phyloP scores from a whole-genome alignment of 1,140 invertebrate species.

The Camponotus pennsylvanicus region DNA sequence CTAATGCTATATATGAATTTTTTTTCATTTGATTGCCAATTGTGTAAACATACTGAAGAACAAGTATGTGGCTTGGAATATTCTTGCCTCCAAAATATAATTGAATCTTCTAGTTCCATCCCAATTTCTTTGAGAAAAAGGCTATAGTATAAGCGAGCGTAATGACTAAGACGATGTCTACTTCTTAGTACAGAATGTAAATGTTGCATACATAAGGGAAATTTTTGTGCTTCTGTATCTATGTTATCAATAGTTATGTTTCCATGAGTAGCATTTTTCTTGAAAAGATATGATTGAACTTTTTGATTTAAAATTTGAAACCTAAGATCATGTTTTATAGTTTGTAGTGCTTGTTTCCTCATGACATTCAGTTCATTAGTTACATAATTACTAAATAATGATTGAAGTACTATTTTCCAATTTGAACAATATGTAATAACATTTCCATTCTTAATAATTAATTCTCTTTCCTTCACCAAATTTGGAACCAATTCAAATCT shows the following conservation, averaged over 20 bases:
- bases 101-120: conserved; percentile 88
- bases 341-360: conserved; percentile 65
- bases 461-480: conserved; percentile 85
- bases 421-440: conserved; percentile 86
- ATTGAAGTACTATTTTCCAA: conserved; percentile 86
- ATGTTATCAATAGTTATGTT: conserved; percentile 84
- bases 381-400: conserved; percentile 86
- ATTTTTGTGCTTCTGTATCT: conserved; percentile 86
- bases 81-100: conserved; percentile 90
- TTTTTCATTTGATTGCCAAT: conserved; percentile 88
- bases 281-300: conserved; percentile 76
- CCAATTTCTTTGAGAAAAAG: conserved; percentile 91
- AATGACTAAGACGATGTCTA: conserved; percentile 91
- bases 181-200: conserved; percentile 88
- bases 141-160: conserved; percentile 90
- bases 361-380: conserved; percentile 79
- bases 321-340: conserved; percentile 83
- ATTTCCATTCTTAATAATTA: conserved; percentile 85
- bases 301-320: conserved; percentile 83
- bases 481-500: conserved; percentile 86
- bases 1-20: conserved; percentile 91
- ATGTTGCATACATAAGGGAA: conserved; percentile 93
- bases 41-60: conserved; percentile 87
- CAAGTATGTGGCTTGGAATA: conserved; percentile 87
- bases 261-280: conserved; percentile 65